Base-by-base conservation (phyloP, 1,140 invertebrate genomes). In the Zaprionus camerounensis region DNA sequence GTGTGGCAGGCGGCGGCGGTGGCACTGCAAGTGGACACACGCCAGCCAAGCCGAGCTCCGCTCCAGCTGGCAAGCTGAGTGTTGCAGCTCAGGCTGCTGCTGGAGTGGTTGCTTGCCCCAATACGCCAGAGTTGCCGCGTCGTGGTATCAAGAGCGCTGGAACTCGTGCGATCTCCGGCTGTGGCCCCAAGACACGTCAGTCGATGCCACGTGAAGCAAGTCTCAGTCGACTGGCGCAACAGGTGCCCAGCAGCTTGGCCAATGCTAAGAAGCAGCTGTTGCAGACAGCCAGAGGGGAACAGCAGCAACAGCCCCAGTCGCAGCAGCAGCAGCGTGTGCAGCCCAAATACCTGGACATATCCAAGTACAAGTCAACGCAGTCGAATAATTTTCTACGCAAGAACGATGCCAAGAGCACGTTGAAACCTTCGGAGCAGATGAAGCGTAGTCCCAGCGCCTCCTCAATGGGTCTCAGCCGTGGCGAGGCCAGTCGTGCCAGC, bases 341-440 rank as follows among this genome's bases (percentile, higher is more conserved):
- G 55, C 91, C 92, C 12, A 93, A 94, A 31, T 95, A 95, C 72
- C 78, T 95, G 36, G 94, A 95, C 85, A 95, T 95, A 66, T 94
- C 94, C 49, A 94, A 94, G 78, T 95, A 94, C 82, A 94, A 94
- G 86, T 92, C 83, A 41, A 93, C 93, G 3, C 92, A 93, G 31
- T 86, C 83, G 0, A 94, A 94, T 73, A 94, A 87, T 62, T 95
- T 94, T 92, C 86, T 95, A 26, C 90, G 94, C 28, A 85, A 94
- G 22, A 94, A 95, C 74, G 94, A 94, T 68, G 93, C 94, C 67
- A 94, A 94, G 92, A 94, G 94, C 22, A 94, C 94, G 22, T 92
- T 95, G 0, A 93, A 92, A 55, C 84, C 87, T 2, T 57, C 75
- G 2, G 91, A 92, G 44, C 85, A 90, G 44, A 92, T 93, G 79